Percentiles rank a stretch among this genome's conserved stretches.
Evolutionary conservation across 2,113 vertebrate species (phyloP).

Genomic region (Hyaena hyaena): DNA sequence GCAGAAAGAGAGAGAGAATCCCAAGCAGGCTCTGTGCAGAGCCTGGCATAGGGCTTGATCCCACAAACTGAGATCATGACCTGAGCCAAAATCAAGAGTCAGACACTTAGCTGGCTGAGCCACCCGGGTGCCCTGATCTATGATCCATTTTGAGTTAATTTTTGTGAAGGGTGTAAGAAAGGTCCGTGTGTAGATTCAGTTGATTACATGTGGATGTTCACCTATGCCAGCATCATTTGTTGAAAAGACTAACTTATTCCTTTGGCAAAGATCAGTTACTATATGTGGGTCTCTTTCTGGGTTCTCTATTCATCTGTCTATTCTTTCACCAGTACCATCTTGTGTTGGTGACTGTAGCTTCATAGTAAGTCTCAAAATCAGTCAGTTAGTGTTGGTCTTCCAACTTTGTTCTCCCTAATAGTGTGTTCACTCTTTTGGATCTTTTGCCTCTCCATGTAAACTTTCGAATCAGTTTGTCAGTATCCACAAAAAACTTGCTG

Average conservation of each 20-base stretch:
- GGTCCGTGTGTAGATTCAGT: background rate
- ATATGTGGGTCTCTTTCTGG: background rate
- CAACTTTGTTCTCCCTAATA: background rate
- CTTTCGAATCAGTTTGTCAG: background rate
- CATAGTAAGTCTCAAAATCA: background rate
- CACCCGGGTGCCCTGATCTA: background rate
- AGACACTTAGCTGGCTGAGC: too few species aligned
- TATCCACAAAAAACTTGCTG: background rate
- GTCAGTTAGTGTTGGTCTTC: background rate
- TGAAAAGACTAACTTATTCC: background rate
- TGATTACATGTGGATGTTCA: background rate
- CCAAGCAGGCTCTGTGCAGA: too few species aligned
- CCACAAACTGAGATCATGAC: too few species aligned
- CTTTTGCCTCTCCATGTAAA: background rate
- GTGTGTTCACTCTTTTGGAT: background rate
- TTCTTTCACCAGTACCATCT: background rate
- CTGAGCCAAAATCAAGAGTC: too few species aligned
- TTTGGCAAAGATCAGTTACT: background rate
- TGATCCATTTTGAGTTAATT: background rate
- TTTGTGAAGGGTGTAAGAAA: background rate
- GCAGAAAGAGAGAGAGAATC: too few species aligned
- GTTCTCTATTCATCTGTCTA: background rate
- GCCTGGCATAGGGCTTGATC: too few species aligned
- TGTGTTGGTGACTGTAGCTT: background rate
- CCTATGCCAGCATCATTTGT: background rate